Evolutionary conservation across 1,140 invertebrate species (phyloP).

Genomic region (Hirudo medicinalis): DNA sequence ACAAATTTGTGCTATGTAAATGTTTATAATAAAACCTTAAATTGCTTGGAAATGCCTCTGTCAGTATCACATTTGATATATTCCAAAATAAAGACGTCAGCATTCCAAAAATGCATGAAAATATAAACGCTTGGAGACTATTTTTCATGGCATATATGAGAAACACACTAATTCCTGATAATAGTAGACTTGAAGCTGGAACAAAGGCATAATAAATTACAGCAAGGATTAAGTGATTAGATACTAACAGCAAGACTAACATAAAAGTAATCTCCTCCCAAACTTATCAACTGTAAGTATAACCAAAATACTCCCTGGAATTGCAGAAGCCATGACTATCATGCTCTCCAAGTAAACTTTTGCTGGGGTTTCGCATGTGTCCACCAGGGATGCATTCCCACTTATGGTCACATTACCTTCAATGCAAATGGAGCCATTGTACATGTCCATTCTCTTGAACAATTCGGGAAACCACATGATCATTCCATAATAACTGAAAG

Average conservation of each 20-base stretch:
- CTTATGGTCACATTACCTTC: conserved; percentile 20
- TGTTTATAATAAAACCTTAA: too few species aligned
- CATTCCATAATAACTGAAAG: conserved; percentile 45
- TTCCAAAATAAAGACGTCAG: too few species aligned
- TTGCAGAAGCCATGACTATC: conserved; percentile 34
- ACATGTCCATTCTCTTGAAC: conserved; percentile 42
- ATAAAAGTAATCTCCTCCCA: conserved; percentile 42
- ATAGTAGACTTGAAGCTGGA: conserved; percentile 42
- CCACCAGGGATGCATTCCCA: neutral
- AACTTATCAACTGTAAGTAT: conserved; percentile 43
- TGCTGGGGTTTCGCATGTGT: neutral
- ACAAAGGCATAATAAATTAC: conserved; percentile 9
- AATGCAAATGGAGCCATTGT: conserved; percentile 37
- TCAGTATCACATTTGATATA: too few species aligned
- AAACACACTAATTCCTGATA: conserved; percentile 42
- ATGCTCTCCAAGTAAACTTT: conserved; percentile 34
- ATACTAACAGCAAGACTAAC: conserved; percentile 31
- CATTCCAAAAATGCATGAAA: too few species aligned
- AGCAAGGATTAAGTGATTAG: neutral
- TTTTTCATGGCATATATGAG: conserved; percentile 43
- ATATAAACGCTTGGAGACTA: too few species aligned
- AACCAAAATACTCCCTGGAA: conserved; percentile 44
- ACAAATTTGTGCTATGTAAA: neutral
- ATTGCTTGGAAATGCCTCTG: too few species aligned
- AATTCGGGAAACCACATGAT: conserved; percentile 49